Base-by-base conservation (phyloP, 2,888 invertebrate species). In the Endomychus coccineus region DNA sequence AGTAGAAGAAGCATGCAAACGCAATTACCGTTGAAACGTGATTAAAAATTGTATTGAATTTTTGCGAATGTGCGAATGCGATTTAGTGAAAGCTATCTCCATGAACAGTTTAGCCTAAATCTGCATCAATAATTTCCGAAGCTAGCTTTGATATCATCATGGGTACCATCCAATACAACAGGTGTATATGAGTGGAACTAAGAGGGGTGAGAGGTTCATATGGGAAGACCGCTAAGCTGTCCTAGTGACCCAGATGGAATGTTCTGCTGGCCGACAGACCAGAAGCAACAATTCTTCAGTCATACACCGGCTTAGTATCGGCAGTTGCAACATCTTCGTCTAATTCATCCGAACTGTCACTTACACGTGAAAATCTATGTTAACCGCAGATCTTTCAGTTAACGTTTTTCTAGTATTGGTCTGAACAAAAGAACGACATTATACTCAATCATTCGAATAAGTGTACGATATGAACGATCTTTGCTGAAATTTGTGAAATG, bases 251-350 rank as follows among this genome's bases (percentile, higher is more conserved):
- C 58, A 64, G 58, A 60, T 64, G 50, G 51, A 50, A 40, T 56
- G 63, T 57, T 59, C 62, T 57, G 62, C 59, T 65, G 64, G 59
- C 64, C 66, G 64, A 64, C 60, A 64, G 60, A 59, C 56, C 51
- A 53, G 49, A 39, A 45, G 43, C 50, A 50, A 31, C 55, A 52
- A 54, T 48, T 55, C 56, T 55, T 58, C 57, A 58, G 58, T 59
- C 55, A 53, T 50, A 50, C 50, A 52, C 56, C 57, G 59, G 54
- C 56, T 52, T 51, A 44, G 35, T 34, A 36, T 33, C 38, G 27
- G 23, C 24, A 17, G 16, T 27, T 22, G 30, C 36, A 40, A 7
- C 42, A 37, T 34, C 48, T 39, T 36, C 15, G 15, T 10, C 28
- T 29, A 9, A 10, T 27, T 13, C 17, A 19, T 33, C 10, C 36